Evolutionary conservation across 2,888 invertebrate species (phyloP).

Genomic region (Drosophila pegasa): DNA sequence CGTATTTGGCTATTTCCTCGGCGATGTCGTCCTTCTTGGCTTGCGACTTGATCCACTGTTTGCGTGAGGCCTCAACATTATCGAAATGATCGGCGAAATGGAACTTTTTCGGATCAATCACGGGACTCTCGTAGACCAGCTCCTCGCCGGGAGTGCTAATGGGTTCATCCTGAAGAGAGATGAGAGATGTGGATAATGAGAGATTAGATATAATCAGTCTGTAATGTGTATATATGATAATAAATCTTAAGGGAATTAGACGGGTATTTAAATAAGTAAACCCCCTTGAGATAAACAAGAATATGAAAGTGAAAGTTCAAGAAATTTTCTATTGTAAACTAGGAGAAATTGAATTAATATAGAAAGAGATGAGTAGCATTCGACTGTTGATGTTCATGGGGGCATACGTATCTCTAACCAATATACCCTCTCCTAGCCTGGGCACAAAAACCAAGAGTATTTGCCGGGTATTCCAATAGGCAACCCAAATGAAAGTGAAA

Average conservation of each 20-base stretch:
- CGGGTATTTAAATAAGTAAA: not conserved
- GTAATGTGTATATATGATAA: too few relatives aligned
- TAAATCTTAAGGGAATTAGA: not conserved
- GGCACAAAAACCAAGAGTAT: too few relatives aligned
- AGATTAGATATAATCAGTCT: too few relatives aligned
- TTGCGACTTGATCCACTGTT: conserved; percentile 94
- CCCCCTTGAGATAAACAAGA: not conserved
- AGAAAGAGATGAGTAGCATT: too few relatives aligned
- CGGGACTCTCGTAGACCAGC: conserved; percentile 89
- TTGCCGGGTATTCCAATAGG: not conserved
- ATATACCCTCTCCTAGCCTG: too few relatives aligned
- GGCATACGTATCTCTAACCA: too few relatives aligned
- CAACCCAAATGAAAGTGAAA: not conserved
- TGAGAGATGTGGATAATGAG: conserved; percentile 11
- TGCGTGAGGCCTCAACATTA: conserved; percentile 89
- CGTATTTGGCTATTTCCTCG: conserved; percentile 97
- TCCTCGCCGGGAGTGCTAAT: conserved; percentile 60
- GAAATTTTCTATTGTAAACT: not conserved
- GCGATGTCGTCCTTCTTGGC: conserved; percentile 96
- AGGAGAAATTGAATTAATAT: too few relatives aligned
- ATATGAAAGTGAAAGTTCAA: not conserved
- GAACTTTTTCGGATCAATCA: conserved; percentile 87
- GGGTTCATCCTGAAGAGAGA: conserved; percentile 62
- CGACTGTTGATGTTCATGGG: not conserved
- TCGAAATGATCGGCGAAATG: conserved; percentile 96